Percentiles rank a stretch among this genome's conserved stretches.
Conservation (phyloP, 2,113 vertebrate species). For the Propithecus coquereli region DNA sequence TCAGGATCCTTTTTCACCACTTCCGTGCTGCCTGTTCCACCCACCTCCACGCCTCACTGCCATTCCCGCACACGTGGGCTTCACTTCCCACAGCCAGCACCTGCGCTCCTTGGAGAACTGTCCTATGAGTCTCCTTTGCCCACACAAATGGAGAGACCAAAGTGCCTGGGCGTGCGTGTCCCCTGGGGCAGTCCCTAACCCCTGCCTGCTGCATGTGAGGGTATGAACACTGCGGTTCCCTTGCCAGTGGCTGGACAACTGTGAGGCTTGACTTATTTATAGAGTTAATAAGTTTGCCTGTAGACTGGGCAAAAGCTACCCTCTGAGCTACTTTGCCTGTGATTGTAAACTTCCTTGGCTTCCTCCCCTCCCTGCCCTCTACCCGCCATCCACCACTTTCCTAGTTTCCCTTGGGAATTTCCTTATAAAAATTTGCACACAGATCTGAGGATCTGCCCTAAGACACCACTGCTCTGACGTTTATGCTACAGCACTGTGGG, state of each 20-base stretch:
- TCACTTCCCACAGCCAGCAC: not conserved
- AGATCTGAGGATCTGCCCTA: not conserved
- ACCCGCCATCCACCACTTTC: not conserved
- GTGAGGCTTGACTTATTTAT: not conserved
- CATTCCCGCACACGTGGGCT: not conserved
- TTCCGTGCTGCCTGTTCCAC: not conserved
- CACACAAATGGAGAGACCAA: not conserved
- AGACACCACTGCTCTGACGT: not conserved
- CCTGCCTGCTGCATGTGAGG: not conserved
- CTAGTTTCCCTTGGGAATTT: conserved; percentile 8
- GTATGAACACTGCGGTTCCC: not conserved
- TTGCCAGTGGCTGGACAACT: not conserved
- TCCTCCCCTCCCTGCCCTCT: not conserved
- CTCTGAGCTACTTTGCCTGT: not conserved
- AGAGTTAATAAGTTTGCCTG: not conserved
- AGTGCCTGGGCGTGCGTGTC: not conserved
- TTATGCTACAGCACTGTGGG: not conserved
- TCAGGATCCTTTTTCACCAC: not conserved
- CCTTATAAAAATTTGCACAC: conserved; percentile 11
- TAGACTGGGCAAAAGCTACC: not conserved
- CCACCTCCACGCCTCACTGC: no score
- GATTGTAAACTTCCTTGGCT: not conserved
- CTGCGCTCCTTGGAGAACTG: not conserved
- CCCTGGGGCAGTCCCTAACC: not conserved
- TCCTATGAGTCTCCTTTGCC: not conserved